Percentiles rank a stretch among this genome's conserved stretches.
Conservation (phyloP, 2,888 invertebrate genomes). For the Dyspetes luteomarginatus region DNA sequence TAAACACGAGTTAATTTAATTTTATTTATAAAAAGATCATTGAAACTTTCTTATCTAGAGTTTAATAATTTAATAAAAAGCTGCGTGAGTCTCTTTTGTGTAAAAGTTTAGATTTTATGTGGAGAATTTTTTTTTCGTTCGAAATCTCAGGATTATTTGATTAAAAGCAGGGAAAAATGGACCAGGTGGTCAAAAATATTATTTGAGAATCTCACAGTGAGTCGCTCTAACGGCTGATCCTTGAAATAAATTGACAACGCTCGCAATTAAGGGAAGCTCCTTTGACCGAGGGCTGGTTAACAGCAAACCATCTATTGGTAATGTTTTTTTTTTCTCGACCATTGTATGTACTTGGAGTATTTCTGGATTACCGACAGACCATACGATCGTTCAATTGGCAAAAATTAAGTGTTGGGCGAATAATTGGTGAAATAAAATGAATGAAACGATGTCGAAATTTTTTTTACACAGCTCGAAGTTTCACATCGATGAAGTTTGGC, state of each 20-base stretch:
- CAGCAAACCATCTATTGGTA: slow-evolving; percentile 56
- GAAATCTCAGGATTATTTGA: background rate
- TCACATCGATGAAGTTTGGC: slow-evolving; percentile 8
- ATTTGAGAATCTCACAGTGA: slow-evolving; percentile 72
- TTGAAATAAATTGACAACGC: slow-evolving; percentile 74
- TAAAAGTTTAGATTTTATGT: background rate
- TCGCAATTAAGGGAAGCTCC: slow-evolving; percentile 45
- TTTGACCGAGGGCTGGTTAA: slow-evolving; percentile 52
- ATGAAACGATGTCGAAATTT: too few relatives aligned
- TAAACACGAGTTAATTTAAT: too few relatives aligned
- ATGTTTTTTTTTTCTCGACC: slow-evolving; percentile 33
- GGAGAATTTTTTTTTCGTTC: background rate
- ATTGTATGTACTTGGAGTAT: slow-evolving; percentile 46
- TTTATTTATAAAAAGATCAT: too few relatives aligned
- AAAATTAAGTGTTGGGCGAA: too few relatives aligned
- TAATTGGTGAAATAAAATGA: too few relatives aligned
- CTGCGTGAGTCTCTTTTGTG: too few relatives aligned
- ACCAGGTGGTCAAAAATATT: background rate
- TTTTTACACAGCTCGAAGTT: too few relatives aligned
- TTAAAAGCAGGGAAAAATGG: background rate
- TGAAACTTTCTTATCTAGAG: too few relatives aligned
- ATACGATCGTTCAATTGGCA: slow-evolving; percentile 1
- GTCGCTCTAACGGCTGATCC: slow-evolving; percentile 78
- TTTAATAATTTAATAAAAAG: too few relatives aligned
- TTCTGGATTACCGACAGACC: slow-evolving; percentile 64